Evolutionary conservation across 2,113 vertebrate genomes (phyloP).

Genomic region (Ondatra zibethicus): DNA sequence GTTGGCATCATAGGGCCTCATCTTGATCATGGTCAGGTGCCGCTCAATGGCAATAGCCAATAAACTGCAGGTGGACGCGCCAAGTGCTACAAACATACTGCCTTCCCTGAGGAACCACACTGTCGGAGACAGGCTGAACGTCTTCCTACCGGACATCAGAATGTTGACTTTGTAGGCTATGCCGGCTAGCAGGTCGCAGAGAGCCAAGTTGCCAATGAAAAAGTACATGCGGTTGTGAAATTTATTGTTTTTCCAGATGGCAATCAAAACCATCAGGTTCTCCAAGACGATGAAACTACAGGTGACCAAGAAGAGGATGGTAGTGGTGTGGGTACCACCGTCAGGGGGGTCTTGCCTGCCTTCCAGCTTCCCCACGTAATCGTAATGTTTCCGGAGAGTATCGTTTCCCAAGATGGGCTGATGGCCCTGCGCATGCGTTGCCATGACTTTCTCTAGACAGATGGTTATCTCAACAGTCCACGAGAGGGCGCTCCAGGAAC

Average conservation of each 20-base stretch:
- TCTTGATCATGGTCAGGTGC: slow-evolving; percentile 99
- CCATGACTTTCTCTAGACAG: slow-evolving; percentile 75
- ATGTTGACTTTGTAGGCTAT: slow-evolving; percentile 95
- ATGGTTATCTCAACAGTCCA: slow-evolving; percentile 76
- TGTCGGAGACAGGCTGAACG: slow-evolving; percentile 90
- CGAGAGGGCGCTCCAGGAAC: slow-evolving; percentile 84
- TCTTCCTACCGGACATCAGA: slow-evolving; percentile 94
- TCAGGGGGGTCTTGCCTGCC: slow-evolving; percentile 80
- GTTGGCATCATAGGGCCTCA: slow-evolving; percentile 95
- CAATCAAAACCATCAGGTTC: slow-evolving; percentile 95
- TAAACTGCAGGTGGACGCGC: slow-evolving; percentile 96
- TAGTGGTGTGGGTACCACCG: slow-evolving; percentile 83
- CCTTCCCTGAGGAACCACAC: slow-evolving; percentile 97
- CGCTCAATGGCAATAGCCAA: slow-evolving; percentile 97
- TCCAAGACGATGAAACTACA: slow-evolving; percentile 96
- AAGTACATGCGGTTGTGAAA: slow-evolving; percentile 99
- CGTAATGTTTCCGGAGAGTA: slow-evolving; percentile 91
- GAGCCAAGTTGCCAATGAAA: slow-evolving; percentile 97
- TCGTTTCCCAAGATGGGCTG: slow-evolving; percentile 60
- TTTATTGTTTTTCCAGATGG: slow-evolving; percentile 96
- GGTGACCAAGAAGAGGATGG: slow-evolving; percentile 89
- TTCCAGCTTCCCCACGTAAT: slow-evolving; percentile 93
- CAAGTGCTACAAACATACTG: slow-evolving; percentile 95
- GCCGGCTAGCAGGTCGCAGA: slow-evolving; percentile 96
- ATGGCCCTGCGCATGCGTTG: slow-evolving; percentile 6